Evolutionary conservation across 2,113 vertebrate species (phyloP), one percentile per base, ranked within the genome.

Genomic region (Oryzias celebensis): DNA sequence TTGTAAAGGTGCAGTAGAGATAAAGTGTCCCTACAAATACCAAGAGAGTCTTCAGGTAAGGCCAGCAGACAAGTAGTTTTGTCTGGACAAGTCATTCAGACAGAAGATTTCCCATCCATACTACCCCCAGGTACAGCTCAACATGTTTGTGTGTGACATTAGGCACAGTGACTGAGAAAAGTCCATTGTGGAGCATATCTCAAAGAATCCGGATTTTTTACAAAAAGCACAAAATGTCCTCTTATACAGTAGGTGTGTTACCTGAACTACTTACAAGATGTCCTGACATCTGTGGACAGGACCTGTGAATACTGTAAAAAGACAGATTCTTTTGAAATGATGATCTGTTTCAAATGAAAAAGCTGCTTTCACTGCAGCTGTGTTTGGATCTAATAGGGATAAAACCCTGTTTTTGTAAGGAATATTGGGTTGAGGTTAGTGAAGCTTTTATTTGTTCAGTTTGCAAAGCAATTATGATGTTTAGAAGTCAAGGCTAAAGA

Each of bases 181-280:
- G 2, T 24, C 43, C 14, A 26, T 41, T 42, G 45, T 50, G 28
- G n/a, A 65, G 14, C 26, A 7, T 18, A 41, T 56, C 18, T 14
- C 12, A 4, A 57, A 20, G 42, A 42, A 49, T 48, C 3, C 49
- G n/a, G 53, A 57, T 15, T 49, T 49, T 50, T 31, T 65, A 24
- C 26, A 57, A 23, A 65, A 48, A 49, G 62, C 20, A 47, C 43
- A 49, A 16, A 10, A 48, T 3, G 10, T 23, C 45, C 48, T n/a
- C 41, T 65, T 18, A 23, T 31, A 2, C 12, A 10, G 22, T 28
- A 2, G 13, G 18, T n/a, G 44, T 56, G 62, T 42, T 65, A 53
- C 53, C 53, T 24, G 63, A 65, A 49, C 53, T 56, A 14, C 15
- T 56, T 26, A 65, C 52, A 42, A 43, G 63, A 57, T 50, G 20